These are phyloP conservation scores for Capreolus pygargus DNA, from an alignment of 2,113 vertebrate species.

Conservation along the genomic window DNA sequence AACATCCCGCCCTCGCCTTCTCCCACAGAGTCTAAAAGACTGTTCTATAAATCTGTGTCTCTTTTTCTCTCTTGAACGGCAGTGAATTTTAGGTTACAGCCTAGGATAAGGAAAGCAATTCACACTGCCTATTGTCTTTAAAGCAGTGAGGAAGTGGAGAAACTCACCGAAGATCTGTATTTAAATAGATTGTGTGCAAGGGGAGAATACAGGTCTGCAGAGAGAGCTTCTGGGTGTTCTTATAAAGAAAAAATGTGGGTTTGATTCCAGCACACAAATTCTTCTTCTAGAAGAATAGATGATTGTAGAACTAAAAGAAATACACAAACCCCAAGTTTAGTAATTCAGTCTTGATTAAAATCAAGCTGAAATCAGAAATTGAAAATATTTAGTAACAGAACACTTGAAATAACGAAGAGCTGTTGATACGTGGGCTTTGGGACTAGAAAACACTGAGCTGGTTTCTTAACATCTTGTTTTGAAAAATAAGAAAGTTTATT, in stretches of 20 bases:
- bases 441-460: background rate
- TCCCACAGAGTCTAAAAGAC: too few species aligned
- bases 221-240: background rate
- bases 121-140: background rate
- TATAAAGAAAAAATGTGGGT: background rate
- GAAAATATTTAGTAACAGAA: background rate
- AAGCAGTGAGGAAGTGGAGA: background rate
- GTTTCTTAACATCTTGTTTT: constrained; percentile 20
- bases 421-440: background rate
- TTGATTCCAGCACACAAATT: background rate
- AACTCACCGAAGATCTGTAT: background rate
- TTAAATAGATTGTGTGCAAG: background rate
- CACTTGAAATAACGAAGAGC: constrained; percentile 22
- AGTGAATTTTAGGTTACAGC: background rate
- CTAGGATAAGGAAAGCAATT: background rate
- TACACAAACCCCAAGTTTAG: background rate
- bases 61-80: background rate
- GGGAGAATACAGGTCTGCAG: background rate
- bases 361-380: constrained; percentile 16
- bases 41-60: too few species aligned
- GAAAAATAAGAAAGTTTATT: constrained; percentile 15
- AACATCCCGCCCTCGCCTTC: too few species aligned
- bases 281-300: background rate
- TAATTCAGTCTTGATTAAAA: constrained; percentile 3
- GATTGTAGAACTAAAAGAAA: background rate